phyloP scores from a whole-genome alignment of 2,797 vertebrate species.

The Carapus acus region DNA sequence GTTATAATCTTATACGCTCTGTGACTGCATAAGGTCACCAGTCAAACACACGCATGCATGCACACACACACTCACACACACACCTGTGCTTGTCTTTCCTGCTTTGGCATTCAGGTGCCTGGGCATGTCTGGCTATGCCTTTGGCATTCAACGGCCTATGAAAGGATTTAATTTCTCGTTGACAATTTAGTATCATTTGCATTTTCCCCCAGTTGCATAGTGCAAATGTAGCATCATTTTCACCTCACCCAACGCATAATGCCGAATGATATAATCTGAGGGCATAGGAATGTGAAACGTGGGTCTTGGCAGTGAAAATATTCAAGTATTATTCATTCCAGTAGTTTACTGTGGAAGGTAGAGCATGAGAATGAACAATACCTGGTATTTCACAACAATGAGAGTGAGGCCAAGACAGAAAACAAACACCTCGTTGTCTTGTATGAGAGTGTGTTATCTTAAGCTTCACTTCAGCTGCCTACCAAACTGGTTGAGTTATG shows the following conservation, averaged over 20 bases:
- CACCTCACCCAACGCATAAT: conserved; percentile 15
- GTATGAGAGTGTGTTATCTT: background rate
- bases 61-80: conserved; percentile 4
- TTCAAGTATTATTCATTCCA: conserved; percentile 16
- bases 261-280: conserved; percentile 29
- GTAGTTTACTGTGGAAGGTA: conserved; percentile 8
- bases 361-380: conserved; percentile 9
- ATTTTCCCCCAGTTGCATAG: conserved; percentile 29
- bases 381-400: conserved; percentile 11
- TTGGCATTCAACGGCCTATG: conserved; percentile 28
- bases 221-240: conserved; percentile 23
- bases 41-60: conserved; percentile 4
- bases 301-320: conserved; percentile 20
- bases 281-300: conserved; percentile 18
- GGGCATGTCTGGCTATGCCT: conserved; percentile 47
- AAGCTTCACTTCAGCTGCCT: conserved; percentile 8
- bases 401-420: conserved; percentile 3
- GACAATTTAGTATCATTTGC: conserved; percentile 26
- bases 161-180: conserved; percentile 43
- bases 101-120: conserved; percentile 29
- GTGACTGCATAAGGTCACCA: background rate
- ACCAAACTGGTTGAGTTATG: conserved; percentile 6
- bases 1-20: conserved; percentile 32
- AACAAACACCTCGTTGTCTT: conserved; percentile 5
- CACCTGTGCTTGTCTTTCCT: conserved; percentile 34